phyloP scores from a whole-genome alignment of 2,113 vertebrate genomes.

The Erythrocercus mccallii region DNA sequence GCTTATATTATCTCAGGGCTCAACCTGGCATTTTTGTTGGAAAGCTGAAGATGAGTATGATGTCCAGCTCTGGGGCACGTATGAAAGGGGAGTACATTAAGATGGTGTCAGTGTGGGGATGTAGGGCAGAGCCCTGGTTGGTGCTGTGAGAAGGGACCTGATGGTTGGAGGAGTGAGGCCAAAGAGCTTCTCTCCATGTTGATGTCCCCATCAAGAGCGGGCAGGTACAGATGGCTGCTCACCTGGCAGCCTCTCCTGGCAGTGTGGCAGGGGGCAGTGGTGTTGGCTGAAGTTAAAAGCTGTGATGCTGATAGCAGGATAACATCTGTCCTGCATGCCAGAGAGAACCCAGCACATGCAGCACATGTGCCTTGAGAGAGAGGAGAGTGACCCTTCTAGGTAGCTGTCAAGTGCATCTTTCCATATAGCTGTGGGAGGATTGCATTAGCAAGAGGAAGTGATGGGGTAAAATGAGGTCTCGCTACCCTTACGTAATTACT shows the following conservation, averaged over 20 bases:
- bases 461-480: background rate
- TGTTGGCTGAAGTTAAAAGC: background rate
- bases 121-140: background rate
- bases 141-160: background rate
- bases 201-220: background rate
- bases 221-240: background rate
- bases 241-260: background rate
- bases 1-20: background rate
- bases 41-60: background rate
- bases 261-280: background rate
- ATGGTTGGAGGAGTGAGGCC: background rate
- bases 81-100: background rate
- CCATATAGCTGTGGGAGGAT: background rate
- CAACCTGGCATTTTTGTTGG: background rate
- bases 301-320: background rate
- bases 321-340: background rate
- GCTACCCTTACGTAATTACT: background rate
- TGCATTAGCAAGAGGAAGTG: background rate
- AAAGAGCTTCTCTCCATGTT: background rate
- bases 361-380: background rate
- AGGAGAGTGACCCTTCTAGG: background rate
- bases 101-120: rapidly evolving
- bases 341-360: background rate
- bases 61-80: rapidly evolving
- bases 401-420: background rate